Conservation (phyloP, 2,888 invertebrate genomes). For the Spodoptera littoralis region DNA sequence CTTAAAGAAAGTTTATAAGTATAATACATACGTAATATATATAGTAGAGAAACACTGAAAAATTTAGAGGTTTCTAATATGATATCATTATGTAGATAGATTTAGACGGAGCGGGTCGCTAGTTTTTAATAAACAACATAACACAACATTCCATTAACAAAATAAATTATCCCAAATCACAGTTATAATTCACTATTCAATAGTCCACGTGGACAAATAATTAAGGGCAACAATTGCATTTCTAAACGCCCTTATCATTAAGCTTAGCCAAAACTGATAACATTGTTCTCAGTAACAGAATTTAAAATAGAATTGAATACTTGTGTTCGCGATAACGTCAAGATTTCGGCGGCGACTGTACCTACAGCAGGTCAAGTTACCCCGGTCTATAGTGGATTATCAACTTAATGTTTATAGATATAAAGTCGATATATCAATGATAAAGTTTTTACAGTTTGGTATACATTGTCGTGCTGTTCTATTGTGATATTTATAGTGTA, state of each 20-base stretch:
- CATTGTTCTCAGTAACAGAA: constrained; percentile 49
- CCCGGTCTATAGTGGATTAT: too few species aligned
- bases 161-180: constrained; percentile 9
- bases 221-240: constrained; percentile 28
- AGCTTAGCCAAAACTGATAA: constrained; percentile 57
- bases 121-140: too few species aligned
- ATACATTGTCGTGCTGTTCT: too few species aligned
- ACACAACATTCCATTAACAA: constrained; percentile 9
- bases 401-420: too few species aligned
- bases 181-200: neutral
- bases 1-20: too few species aligned
- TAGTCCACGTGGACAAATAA: constrained; percentile 20
- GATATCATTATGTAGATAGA: too few species aligned
- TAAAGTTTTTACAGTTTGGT: too few species aligned
- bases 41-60: too few species aligned
- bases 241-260: constrained; percentile 41
- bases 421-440: too few species aligned
- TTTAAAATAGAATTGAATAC: constrained; percentile 56
- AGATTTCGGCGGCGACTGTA: constrained; percentile 34
- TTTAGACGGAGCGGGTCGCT: too few species aligned
- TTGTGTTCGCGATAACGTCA: constrained; percentile 50
- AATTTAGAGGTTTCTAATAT: too few species aligned
- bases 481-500: constrained; percentile 20
- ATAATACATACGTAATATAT: too few species aligned
- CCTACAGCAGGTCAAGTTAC: neutral